Conservation (phyloP, 2,113 vertebrate genomes). For the Benitochromis conjunctus region DNA sequence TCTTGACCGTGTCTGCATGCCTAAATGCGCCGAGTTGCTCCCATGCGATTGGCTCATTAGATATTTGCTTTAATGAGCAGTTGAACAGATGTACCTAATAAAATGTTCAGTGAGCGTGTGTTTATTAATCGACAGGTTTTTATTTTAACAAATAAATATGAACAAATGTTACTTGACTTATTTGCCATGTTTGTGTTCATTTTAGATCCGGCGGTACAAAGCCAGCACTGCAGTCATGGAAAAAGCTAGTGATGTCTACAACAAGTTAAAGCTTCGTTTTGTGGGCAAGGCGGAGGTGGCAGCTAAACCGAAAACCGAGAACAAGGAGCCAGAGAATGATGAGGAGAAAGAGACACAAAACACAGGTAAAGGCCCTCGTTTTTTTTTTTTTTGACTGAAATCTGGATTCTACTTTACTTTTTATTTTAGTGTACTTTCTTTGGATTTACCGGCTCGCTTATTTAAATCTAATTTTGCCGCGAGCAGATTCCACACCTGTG, state of each 20-base stretch:
- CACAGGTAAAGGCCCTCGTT: constrained; percentile 53
- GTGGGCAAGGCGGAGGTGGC: constrained; percentile 81
- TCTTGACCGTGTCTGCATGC: neutral
- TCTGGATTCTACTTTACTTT: neutral
- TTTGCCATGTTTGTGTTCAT: neutral
- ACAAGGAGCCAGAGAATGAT: constrained; percentile 67
- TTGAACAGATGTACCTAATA: neutral
- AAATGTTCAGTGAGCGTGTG: neutral
- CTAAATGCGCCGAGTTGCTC: rapidly evolving
- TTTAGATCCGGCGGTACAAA: constrained; percentile 94
- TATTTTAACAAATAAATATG: neutral
- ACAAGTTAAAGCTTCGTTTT: constrained; percentile 90
- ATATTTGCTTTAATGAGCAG: neutral
- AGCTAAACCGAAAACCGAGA: constrained; percentile 76
- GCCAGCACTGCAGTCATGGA: constrained; percentile 94
- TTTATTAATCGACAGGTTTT: neutral
- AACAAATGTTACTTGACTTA: neutral
- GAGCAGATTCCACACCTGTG: constrained; percentile 78
- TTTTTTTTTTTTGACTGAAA: rapidly evolving
- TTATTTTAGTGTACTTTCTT: neutral
- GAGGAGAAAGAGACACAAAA: constrained; percentile 58
- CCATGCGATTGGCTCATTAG: neutral
- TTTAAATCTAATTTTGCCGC: neutral
- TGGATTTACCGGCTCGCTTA: neutral
- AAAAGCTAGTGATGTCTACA: constrained; percentile 90